Base-by-base conservation (phyloP, 1,140 invertebrate species). In the Halictus rubicundus region DNA sequence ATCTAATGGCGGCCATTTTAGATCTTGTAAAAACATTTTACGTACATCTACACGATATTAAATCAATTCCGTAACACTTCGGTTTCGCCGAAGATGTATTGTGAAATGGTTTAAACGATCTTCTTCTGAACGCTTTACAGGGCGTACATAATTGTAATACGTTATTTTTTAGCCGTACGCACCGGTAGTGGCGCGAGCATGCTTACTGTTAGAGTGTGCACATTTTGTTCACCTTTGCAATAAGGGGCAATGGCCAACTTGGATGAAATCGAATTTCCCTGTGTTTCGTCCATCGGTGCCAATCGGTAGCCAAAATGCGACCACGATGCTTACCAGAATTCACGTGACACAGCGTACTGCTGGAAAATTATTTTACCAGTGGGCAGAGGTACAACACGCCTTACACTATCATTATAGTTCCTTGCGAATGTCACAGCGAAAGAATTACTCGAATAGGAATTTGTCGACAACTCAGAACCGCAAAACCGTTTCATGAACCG, bases 141-240 rank as follows among this genome's bases (percentile, higher is more conserved):
- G 9, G 12, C 19, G 6, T 52, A 52, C 19, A 52, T 52, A 19
- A 7, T 27, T 19, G 12, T 63, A n/a, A 14, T 32, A 19, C 83
- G 3, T 25, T 59, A 12, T 59, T 16, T 52, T 81, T 57, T 91
- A 99, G 98, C 98, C 97, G 1, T 95, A 99, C 92, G 97, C 99
- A 32, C 98, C 99, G 6, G 96, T 99, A 1, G 96, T 99, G 0
- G 95, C 97, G 0, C 93, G 98, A 89, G 99, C 99, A 21, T 95
- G 97, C 1, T 94, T 99, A 52, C 91, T 99, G 42, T 92, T 99
- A 52, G 99, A 99, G 93, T 99, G 98, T 92, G 96, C 98, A 7
- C 96, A 99, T 92, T 97, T 99, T 88, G 98, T 99, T 0, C 98
- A 99, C 90, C 96, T 97, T 74, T 99, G 99, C 91, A 99, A 99